Conservation (phyloP, 2,113 vertebrate species). For the Bucco capensis region DNA sequence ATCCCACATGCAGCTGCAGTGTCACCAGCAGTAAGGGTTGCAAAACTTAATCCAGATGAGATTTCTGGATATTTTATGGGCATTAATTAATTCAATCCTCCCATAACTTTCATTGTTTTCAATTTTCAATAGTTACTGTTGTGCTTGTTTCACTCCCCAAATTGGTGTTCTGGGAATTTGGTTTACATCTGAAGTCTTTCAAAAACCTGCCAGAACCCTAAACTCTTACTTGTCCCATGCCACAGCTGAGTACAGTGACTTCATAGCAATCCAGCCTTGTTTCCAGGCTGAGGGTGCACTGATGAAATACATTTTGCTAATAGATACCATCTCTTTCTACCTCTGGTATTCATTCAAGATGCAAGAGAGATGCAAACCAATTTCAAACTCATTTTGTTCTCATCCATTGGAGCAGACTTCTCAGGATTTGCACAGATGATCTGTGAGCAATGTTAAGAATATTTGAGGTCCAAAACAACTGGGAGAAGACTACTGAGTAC, state of each 20-base stretch:
- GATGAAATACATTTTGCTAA: background rate
- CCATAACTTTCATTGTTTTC: background rate
- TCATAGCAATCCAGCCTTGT: constrained; percentile 12
- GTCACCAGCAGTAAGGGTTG: background rate
- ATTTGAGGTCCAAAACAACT: background rate
- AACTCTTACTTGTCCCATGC: constrained; percentile 21
- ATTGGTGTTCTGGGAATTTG: background rate
- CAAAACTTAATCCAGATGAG: background rate
- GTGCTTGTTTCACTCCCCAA: constrained; percentile 19
- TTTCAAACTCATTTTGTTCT: background rate
- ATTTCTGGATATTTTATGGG: background rate
- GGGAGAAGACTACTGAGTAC: background rate
- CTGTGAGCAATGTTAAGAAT: background rate
- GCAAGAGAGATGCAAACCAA: background rate
- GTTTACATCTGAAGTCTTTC: constrained; percentile 31
- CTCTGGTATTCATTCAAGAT: background rate
- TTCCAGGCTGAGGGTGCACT: background rate
- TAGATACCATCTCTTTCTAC: background rate
- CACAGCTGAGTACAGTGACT: background rate
- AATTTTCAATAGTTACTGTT: background rate
- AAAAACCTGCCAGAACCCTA: constrained; percentile 37
- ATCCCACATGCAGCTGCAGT: background rate
- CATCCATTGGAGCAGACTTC: background rate
- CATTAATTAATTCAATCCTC: background rate
- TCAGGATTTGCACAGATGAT: background rate